Percentiles rank a stretch among this genome's conserved stretches.
Evolutionary conservation across 2,113 vertebrate species (phyloP).

Genomic region (Charina bottae): DNA sequence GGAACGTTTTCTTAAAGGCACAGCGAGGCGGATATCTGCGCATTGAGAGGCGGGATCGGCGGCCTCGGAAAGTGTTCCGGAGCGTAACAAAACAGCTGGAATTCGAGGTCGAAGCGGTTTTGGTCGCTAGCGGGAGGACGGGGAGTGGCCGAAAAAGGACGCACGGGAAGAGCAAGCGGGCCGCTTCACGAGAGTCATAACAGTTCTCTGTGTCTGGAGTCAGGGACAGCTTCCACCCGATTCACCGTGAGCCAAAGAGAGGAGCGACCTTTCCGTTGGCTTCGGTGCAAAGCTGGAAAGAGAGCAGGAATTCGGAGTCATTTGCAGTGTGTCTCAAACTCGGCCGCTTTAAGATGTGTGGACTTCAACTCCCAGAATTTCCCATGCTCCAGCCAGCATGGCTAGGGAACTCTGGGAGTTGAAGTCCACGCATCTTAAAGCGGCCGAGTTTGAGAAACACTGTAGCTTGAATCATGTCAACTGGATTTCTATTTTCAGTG

Average conservation of each 20-base stretch:
- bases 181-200: background rate
- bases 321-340: background rate
- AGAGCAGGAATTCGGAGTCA: background rate
- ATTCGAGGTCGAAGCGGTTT: background rate
- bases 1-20: background rate
- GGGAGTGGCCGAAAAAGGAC: background rate
- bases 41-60: background rate
- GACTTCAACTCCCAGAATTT: too few relatives aligned
- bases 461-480: too few relatives aligned
- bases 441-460: too few relatives aligned
- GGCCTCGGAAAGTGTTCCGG: background rate
- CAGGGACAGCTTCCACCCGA: background rate
- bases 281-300: background rate
- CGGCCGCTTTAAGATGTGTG: background rate
- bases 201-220: background rate
- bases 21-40: background rate
- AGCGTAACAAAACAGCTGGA: background rate
- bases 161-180: background rate
- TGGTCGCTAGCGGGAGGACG: too few relatives aligned
- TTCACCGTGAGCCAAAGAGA: background rate
- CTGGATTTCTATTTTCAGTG: too few relatives aligned
- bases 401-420: too few relatives aligned
- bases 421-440: too few relatives aligned
- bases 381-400: too few relatives aligned
- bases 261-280: background rate